phyloP scores from a whole-genome alignment of 2,888 invertebrate genomes.

The Mystacides longicornis region DNA sequence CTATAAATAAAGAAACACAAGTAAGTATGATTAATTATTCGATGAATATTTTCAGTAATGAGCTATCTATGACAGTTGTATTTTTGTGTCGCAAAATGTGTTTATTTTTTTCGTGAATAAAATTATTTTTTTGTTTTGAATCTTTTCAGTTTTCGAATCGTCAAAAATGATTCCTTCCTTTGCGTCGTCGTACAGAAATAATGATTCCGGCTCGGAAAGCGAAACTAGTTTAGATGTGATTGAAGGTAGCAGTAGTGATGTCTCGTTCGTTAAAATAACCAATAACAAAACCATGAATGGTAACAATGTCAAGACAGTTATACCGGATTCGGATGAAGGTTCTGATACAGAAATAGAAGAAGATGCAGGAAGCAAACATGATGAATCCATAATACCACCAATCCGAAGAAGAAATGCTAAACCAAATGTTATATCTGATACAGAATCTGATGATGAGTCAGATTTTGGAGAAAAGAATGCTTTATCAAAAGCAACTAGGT shows the following conservation, averaged over 20 bases:
- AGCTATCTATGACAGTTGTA: too few relatives aligned
- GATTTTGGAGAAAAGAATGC: constrained; percentile 32
- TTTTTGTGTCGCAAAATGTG: too few relatives aligned
- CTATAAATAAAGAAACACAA: too few relatives aligned
- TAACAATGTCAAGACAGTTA: not conserved
- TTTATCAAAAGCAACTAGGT: constrained; percentile 43
- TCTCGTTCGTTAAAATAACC: not conserved
- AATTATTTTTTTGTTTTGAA: too few relatives aligned
- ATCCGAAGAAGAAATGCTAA: constrained; percentile 8
- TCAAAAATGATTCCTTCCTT: too few relatives aligned
- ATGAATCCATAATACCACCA: constrained; percentile 6
- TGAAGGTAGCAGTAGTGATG: not conserved
- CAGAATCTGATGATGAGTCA: constrained; percentile 13
- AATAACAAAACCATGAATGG: not conserved
- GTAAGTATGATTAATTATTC: too few relatives aligned
- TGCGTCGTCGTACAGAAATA: too few relatives aligned
- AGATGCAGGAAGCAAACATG: constrained; percentile 1
- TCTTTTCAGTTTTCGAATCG: too few relatives aligned
- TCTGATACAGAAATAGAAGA: constrained; percentile 12
- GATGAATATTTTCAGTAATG: too few relatives aligned
- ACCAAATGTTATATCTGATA: constrained; percentile 11
- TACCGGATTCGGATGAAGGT: constrained; percentile 1
- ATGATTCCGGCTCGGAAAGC: not conserved
- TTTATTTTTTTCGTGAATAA: too few relatives aligned
- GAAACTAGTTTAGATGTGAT: not conserved